Percentiles rank a stretch among this genome's conserved stretches.
phyloP scores from a whole-genome alignment of 2,113 vertebrate genomes.

The Vicugna pacos region DNA sequence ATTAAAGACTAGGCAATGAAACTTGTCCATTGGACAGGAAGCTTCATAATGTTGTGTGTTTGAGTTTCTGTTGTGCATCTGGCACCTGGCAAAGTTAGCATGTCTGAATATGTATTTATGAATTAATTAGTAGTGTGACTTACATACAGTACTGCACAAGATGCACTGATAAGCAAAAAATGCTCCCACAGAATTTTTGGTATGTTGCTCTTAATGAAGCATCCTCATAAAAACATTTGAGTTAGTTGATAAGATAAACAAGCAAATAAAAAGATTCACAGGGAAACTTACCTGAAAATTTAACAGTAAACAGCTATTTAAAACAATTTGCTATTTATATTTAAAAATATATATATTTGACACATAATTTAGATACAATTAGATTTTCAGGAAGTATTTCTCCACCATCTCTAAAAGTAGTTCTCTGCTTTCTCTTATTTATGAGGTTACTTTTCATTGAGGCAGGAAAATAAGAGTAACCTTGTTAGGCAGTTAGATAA shows the following conservation, averaged over 20 bases:
- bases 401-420: neutral
- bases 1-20: neutral
- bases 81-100: neutral
- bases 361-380: neutral
- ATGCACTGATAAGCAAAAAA: neutral
- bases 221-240: neutral
- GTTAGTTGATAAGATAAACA: neutral
- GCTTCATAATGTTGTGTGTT: neutral
- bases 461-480: neutral
- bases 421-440: neutral
- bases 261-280: neutral
- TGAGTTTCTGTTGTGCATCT: neutral
- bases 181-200: neutral
- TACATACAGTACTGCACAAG: rapidly evolving
- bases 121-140: neutral
- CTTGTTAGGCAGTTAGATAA: no score
- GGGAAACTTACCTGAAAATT: neutral
- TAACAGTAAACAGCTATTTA: neutral
- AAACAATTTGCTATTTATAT: neutral
- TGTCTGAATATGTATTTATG: neutral
- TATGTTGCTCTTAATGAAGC: neutral
- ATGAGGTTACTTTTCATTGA: neutral
- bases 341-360: neutral
- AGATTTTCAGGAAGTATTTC: neutral
- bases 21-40: neutral